Percentiles rank a stretch among this genome's conserved stretches.
These are phyloP conservation scores for Metalampra italica DNA, from an alignment of 2,888 invertebrate genomes.

Conservation along the genomic window DNA sequence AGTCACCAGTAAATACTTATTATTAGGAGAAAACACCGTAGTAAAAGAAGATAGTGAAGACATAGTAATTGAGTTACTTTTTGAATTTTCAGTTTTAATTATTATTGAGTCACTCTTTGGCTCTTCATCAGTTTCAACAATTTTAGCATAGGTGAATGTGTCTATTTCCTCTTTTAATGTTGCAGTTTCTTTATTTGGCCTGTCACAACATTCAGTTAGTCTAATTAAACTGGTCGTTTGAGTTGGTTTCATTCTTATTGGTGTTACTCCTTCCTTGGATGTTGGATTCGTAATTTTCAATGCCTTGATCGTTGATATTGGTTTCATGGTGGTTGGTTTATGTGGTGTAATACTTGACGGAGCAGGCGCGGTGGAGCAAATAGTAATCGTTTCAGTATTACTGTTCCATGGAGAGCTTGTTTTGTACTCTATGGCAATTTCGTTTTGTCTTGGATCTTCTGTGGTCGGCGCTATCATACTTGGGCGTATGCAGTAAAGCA, in stretches of 20 bases:
- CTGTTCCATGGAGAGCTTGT: neutral
- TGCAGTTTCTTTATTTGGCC: constrained; percentile 24
- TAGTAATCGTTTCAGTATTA: neutral
- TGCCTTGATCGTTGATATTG: neutral
- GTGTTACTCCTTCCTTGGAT: neutral
- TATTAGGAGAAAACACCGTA: no score
- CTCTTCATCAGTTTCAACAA: neutral
- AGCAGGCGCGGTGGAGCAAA: no score
- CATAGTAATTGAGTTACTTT: no score
- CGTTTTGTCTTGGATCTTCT: neutral
- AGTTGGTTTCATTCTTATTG: neutral
- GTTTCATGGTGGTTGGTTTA: neutral
- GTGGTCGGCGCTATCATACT: constrained; percentile 4
- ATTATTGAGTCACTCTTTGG: neutral
- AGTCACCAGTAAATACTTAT: no score
- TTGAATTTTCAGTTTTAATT: no score
- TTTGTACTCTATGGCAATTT: neutral
- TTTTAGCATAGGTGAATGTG: neutral
- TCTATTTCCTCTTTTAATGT: neutral
- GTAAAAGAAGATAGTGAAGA: no score
- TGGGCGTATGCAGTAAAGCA: constrained; percentile 27
- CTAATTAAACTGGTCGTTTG: neutral
- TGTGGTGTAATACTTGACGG: neutral
- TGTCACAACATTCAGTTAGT: constrained; percentile 21
- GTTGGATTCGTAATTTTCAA: neutral